Evolutionary conservation across 2,888 invertebrate species (phyloP).

Genomic region (Diplazon laetatorius): DNA sequence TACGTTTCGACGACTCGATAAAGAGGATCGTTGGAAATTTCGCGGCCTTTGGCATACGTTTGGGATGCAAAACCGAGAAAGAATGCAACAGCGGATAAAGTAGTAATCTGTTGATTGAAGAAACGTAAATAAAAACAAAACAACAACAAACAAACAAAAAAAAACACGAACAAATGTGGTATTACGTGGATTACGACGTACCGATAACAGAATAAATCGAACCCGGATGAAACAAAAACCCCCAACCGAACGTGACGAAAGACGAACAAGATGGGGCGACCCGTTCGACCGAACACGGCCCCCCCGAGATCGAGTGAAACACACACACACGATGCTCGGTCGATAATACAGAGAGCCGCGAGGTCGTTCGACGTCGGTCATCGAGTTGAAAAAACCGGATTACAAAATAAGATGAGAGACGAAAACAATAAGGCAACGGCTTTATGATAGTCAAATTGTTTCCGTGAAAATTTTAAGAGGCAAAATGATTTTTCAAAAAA

Average conservation of each 20-base stretch:
- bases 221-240: slow-evolving; percentile 70
- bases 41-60: slow-evolving; percentile 80
- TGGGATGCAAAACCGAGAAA: slow-evolving; percentile 74
- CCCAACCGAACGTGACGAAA: slow-evolving; percentile 21
- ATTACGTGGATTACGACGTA: slow-evolving; percentile 42
- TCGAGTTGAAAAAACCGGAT: slow-evolving; percentile 8
- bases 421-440: slow-evolving; percentile 66
- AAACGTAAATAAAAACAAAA: no score
- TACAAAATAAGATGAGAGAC: slow-evolving; percentile 49
- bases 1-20: slow-evolving; percentile 61
- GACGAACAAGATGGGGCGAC: neutral
- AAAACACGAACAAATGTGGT: slow-evolving; percentile 24
- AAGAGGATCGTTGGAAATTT: slow-evolving; percentile 69
- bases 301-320: slow-evolving; percentile 4
- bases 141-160: no score
- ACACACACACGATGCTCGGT: no score
- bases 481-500: slow-evolving; percentile 54
- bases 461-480: slow-evolving; percentile 63
- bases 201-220: slow-evolving; percentile 60
- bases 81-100: slow-evolving; percentile 52
- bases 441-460: slow-evolving; percentile 67
- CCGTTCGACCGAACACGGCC: neutral
- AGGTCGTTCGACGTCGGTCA: slow-evolving; percentile 14
- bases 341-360: neutral
- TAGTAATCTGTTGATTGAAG: slow-evolving; percentile 28